Evolutionary conservation across 2,797 vertebrate genomes (phyloP).

Genomic region (Okamejei kenojei): DNA sequence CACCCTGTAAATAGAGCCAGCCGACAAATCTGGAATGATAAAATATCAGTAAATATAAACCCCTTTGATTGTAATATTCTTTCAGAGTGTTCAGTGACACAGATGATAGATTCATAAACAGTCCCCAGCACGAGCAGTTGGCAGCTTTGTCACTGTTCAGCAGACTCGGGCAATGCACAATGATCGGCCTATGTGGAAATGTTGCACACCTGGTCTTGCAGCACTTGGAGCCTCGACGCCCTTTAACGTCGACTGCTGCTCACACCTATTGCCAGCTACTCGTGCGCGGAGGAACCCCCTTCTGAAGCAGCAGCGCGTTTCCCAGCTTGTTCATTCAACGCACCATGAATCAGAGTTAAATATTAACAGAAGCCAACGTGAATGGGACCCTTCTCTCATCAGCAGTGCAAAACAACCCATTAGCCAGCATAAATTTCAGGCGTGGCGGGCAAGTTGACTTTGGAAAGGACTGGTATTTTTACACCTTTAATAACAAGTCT

Average conservation of each 20-base stretch:
- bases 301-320: slow-evolving; percentile 53
- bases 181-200: slow-evolving; percentile 1
- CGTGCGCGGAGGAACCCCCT: neutral
- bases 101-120: slow-evolving; percentile 37
- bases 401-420: slow-evolving; percentile 62
- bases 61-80: slow-evolving; percentile 37
- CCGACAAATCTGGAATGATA: slow-evolving; percentile 22
- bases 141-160: neutral
- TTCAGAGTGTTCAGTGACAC: slow-evolving; percentile 30
- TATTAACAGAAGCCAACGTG: slow-evolving; percentile 60
- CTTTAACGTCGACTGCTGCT: neutral
- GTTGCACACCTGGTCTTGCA: neutral
- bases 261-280: slow-evolving; percentile 28
- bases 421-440: slow-evolving; percentile 71
- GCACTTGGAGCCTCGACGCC: neutral
- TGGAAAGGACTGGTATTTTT: slow-evolving; percentile 72
- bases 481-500: slow-evolving; percentile 62
- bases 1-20: neutral
- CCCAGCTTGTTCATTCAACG: slow-evolving; percentile 50
- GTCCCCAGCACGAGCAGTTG: slow-evolving; percentile 26
- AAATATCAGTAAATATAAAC: slow-evolving; percentile 34
- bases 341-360: slow-evolving; percentile 53
- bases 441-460: slow-evolving; percentile 67
- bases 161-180: slow-evolving; percentile 15
- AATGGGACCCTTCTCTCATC: slow-evolving; percentile 71